Percentiles rank a stretch among this genome's conserved stretches.
Evolutionary conservation across 2,797 vertebrate species (phyloP).

Genomic region (Pipistrellus nathusii): DNA sequence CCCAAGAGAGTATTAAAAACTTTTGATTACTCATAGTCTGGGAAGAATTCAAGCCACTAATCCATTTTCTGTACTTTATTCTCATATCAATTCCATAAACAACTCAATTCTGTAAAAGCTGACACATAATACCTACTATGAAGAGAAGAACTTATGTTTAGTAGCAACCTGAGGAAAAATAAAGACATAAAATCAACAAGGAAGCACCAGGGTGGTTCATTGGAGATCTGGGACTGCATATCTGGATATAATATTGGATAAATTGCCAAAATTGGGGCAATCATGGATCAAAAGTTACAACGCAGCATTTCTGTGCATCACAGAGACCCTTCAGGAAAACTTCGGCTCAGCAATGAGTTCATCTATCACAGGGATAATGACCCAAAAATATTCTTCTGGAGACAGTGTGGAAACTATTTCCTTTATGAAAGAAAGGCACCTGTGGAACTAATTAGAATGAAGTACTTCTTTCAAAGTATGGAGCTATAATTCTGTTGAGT

Average conservation of each 20-base stretch:
- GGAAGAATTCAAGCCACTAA: constrained; percentile 70
- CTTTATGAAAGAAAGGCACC: constrained; percentile 82
- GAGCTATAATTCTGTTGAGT: constrained; percentile 78
- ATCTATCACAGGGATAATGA: constrained; percentile 87
- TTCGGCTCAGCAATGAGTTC: constrained; percentile 64
- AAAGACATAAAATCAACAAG: constrained; percentile 82
- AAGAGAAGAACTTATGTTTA: constrained; percentile 72
- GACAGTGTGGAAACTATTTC: constrained; percentile 77
- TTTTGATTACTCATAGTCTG: constrained; percentile 63
- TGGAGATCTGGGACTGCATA: constrained; percentile 76
- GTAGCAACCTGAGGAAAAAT: constrained; percentile 81
- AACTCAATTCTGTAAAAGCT: constrained; percentile 69
- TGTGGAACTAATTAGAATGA: constrained; percentile 88
- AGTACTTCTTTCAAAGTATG: constrained; percentile 82
- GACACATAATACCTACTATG: constrained; percentile 52
- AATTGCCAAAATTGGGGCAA: constrained; percentile 84
- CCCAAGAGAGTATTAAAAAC: constrained; percentile 59
- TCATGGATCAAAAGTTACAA: constrained; percentile 80
- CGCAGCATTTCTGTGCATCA: constrained; percentile 75
- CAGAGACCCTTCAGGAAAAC: constrained; percentile 81
- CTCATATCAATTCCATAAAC: constrained; percentile 69
- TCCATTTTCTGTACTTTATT: constrained; percentile 70
- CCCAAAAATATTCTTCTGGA: constrained; percentile 82
- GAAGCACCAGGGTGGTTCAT: constrained; percentile 77
- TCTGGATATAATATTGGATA: constrained; percentile 77